Base-by-base conservation (phyloP, 2,113 vertebrate genomes). In the Bufo bufo region DNA sequence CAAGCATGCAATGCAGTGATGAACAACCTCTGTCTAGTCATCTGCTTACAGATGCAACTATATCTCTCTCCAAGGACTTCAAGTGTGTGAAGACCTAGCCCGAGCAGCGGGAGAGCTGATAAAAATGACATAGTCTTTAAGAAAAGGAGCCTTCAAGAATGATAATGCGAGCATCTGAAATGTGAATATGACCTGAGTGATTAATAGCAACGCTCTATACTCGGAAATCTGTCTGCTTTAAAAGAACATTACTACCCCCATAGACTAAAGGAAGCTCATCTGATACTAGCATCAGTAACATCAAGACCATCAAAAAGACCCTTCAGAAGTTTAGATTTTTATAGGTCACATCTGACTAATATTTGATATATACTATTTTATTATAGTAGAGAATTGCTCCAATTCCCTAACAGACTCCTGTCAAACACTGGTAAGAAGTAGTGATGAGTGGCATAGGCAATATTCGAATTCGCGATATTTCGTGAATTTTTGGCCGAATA, bases 151-250 rank as follows among this genome's bases (percentile, higher is more conserved):
- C 71, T 77, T 69, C 59, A 33, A 88, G 74, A 88, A 77, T 83
- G 54, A 82, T 87, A 82, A 82, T 71, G 54, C 16, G 47, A 82
- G 54, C 54, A 69, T 82, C 52, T 75, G 49, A 56, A 80, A 87
- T 87, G 59, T 77, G 80, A 83, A 91, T 89, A 83, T 83, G 85
- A 91, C 52, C 89, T n/a, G 49, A 33, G 54, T 88, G 69, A 88
- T 88, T 88, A 83, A 75, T 83, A 54, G 49, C 69, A 5, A 23
- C 12, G 12, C 10, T 52, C 58, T 12, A 43, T 50, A 63, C 23
- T 43, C 74, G 45, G 59, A 47, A 65, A 82, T 47, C 56, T 23
- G 75, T n/a, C 80, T 45, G 20, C 12, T 58, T 72, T 72, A 72
- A 72, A 87, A 66, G 14, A 19, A 45, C 77, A 87, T 54, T 61